Evolutionary conservation across 1,140 invertebrate species (phyloP).

Genomic region (Lineus longissimus): DNA sequence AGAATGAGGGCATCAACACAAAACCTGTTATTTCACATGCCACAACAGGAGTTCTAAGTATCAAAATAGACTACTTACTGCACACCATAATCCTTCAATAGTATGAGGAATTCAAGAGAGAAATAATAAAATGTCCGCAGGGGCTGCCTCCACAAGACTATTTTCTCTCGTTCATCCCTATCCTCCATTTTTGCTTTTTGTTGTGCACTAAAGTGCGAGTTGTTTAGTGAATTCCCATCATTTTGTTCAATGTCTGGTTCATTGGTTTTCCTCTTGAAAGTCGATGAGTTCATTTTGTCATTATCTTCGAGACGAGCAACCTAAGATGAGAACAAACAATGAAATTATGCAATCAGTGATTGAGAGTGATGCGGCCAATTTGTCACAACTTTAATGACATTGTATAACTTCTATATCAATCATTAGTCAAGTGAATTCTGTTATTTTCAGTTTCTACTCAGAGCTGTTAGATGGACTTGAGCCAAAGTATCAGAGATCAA

Average conservation of each 20-base stretch:
- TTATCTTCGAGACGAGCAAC: neutral
- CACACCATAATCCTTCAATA: slow-evolving; percentile 60
- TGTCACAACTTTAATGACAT: too few species aligned
- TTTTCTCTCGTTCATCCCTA: slow-evolving; percentile 56
- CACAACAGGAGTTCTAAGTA: too few species aligned
- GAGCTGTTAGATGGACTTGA: too few species aligned
- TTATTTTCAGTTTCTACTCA: too few species aligned
- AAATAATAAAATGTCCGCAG: slow-evolving; percentile 80
- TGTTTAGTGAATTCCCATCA: neutral
- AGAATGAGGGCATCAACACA: too few species aligned
- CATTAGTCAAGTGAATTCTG: too few species aligned
- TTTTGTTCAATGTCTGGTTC: neutral
- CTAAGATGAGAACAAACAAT: neutral
- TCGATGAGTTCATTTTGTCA: neutral
- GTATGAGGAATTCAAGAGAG: slow-evolving; percentile 67
- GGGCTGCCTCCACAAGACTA: slow-evolving; percentile 85
- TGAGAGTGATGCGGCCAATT: too few species aligned
- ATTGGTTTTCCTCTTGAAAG: neutral
- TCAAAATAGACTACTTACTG: slow-evolving; percentile 32
- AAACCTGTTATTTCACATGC: too few species aligned
- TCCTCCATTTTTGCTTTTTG: slow-evolving; percentile 18
- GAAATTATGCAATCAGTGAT: neutral
- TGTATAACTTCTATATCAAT: too few species aligned
- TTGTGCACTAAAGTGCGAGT: neutral
- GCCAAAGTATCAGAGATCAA: too few species aligned